phyloP scores from a whole-genome alignment of 1,140 invertebrate genomes.

The Chironomus tepperi region DNA sequence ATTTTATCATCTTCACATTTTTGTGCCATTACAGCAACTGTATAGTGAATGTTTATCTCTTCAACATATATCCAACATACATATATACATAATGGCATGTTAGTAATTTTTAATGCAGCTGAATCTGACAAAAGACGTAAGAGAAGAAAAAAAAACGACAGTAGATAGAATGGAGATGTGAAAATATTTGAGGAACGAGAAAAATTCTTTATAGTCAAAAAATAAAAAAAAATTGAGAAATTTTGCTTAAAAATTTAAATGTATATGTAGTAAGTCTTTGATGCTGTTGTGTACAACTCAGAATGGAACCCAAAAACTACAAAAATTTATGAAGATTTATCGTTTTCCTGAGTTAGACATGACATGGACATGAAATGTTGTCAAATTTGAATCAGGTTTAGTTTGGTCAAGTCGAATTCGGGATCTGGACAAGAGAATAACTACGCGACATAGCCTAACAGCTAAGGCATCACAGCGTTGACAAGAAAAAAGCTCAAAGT shows the following conservation, averaged over 20 bases:
- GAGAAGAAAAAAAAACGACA: background rate
- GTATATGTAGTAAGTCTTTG: too few species aligned
- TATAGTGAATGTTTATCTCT: background rate
- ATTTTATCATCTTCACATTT: background rate
- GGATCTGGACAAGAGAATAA: too few species aligned
- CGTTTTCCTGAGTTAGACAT: too few species aligned
- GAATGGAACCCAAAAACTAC: too few species aligned
- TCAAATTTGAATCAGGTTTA: too few species aligned
- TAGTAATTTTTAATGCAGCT: conserved; percentile 8
- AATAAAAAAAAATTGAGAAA: background rate
- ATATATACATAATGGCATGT: background rate
- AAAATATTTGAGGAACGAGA: background rate
- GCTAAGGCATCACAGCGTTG: too few species aligned
- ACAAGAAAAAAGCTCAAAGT: too few species aligned
- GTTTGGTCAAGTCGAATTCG: too few species aligned
- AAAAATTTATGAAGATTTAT: too few species aligned
- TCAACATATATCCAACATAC: background rate
- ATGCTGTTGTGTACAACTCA: too few species aligned
- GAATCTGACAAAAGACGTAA: conserved; percentile 7
- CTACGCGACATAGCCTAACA: too few species aligned
- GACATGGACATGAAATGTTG: too few species aligned
- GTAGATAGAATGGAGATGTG: background rate
- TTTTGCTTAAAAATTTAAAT: background rate
- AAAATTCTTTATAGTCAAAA: background rate
- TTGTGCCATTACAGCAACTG: background rate